phyloP scores from a whole-genome alignment of 2,113 vertebrate species.

The Agapornis roseicollis region DNA sequence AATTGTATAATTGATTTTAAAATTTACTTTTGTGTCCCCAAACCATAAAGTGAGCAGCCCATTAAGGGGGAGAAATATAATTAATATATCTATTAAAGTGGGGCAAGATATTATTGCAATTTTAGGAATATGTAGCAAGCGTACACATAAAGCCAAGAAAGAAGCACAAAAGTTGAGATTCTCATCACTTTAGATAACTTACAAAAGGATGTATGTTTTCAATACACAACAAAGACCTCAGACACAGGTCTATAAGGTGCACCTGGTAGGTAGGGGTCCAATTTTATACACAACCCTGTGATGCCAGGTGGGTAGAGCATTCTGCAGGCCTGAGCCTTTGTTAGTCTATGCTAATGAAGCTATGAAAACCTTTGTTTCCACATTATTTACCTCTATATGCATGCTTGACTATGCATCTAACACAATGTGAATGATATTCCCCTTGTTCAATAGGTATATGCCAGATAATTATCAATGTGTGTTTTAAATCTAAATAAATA shows the following conservation, averaged over 20 bases:
- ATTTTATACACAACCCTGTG: not conserved
- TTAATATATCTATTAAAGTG: conserved; percentile 68
- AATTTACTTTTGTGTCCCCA: conserved; percentile 76
- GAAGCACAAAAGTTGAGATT: not conserved
- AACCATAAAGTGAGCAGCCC: conserved; percentile 65
- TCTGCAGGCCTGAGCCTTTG: not conserved
- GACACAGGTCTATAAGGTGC: not conserved
- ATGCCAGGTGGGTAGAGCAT: not conserved
- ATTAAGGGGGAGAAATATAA: conserved; percentile 71
- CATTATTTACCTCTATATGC: not conserved
- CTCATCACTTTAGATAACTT: not conserved
- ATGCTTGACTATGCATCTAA: not conserved
- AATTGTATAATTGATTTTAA: conserved; percentile 87
- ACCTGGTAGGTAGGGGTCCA: not conserved
- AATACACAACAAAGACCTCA: not conserved
- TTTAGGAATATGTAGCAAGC: not conserved
- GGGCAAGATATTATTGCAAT: not conserved
- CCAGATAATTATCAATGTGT: not conserved
- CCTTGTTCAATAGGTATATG: not conserved
- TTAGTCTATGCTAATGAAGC: not conserved
- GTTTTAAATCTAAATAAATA: not conserved
- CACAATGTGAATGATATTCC: not conserved
- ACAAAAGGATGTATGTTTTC: not conserved
- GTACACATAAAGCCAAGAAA: not conserved
- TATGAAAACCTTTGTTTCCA: not conserved